Base-by-base conservation (phyloP, 2,797 vertebrate genomes). In the Merluccius polli region DNA sequence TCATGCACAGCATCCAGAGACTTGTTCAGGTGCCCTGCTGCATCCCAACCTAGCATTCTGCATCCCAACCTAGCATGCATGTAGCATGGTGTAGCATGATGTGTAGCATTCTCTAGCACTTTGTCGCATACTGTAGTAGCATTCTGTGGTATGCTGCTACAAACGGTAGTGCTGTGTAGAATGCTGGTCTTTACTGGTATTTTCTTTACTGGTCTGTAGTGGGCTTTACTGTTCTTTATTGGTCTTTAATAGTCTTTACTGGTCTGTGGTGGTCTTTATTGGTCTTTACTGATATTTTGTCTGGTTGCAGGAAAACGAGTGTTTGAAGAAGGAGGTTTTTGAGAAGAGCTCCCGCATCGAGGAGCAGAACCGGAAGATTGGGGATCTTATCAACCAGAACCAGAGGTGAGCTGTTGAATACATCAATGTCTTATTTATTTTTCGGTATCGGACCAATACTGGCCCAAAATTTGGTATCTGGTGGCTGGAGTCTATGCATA, bases 311-410 rank as follows among this genome's bases (percentile, higher is more conserved):
- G 98, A 99, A 89, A 99, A 98, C 7, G 97, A 98, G 87, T 95
- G 95, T 74, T 91, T 99, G 77, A 99, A 99, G 87, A 98, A 98
- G 74, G 97, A 99, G 82, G 90, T 98, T 7, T 96, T 98, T 91
- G 97, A 99, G 81, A 98, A 98, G 89, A 98, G 96, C 88, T 91
- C 92, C 74, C 95, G 96, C 11, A 95, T 98, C 36, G 97, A 99
- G 89, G 97, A 98, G 82, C 98, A 98, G 88, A 99, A 98, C 80
- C 94, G 89, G 78, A 99, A 98, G 92, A 98, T 99, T 7, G 93
- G 96, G 0, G 97, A 98, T 75, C 87, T 99, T 74, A 96, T 99
- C 74, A 95, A 95, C 83, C 95, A 97, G 75, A 98, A 97, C 90
- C 97, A 99, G 92, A 97, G 95, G 98, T 98, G 32, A 41, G 36